phyloP scores from a whole-genome alignment of 2,113 vertebrate species.

The Anoura caudifer region DNA sequence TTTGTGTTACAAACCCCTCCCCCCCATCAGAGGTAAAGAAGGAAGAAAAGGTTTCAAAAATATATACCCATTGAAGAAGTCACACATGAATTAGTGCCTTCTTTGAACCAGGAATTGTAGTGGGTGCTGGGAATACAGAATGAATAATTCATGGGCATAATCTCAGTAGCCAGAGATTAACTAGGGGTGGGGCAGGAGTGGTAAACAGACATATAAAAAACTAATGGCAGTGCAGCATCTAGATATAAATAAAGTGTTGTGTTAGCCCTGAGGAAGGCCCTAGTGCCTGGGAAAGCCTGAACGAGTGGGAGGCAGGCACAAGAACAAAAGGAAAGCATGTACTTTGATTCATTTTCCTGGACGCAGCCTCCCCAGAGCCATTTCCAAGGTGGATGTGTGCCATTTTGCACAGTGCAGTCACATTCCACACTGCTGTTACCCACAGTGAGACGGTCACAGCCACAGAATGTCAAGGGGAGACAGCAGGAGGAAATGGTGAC shows the following conservation, averaged over 20 bases:
- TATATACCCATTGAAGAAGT: neutral
- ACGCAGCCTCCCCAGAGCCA: neutral
- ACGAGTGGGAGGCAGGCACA: neutral
- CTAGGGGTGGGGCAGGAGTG: neutral
- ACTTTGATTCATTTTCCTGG: neutral
- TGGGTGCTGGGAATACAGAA: neutral
- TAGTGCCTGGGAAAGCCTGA: neutral
- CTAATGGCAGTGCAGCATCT: neutral
- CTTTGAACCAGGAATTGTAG: neutral
- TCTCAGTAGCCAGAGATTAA: constrained; percentile 19
- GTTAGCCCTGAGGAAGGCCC: neutral
- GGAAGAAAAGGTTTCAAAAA: neutral
- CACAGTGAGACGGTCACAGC: neutral
- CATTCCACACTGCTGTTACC: neutral
- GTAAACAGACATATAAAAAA: constrained; percentile 52
- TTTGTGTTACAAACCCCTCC: neutral
- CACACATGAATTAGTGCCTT: neutral
- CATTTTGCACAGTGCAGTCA: neutral
- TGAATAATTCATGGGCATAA: constrained; percentile 16
- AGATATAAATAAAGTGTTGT: neutral
- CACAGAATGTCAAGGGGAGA: neutral
- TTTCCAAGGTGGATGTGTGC: neutral
- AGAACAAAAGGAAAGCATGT: neutral
- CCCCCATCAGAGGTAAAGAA: neutral
- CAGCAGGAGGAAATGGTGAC: neutral